phyloP scores from a whole-genome alignment of 2,113 vertebrate genomes.

The Rattus rattus region DNA sequence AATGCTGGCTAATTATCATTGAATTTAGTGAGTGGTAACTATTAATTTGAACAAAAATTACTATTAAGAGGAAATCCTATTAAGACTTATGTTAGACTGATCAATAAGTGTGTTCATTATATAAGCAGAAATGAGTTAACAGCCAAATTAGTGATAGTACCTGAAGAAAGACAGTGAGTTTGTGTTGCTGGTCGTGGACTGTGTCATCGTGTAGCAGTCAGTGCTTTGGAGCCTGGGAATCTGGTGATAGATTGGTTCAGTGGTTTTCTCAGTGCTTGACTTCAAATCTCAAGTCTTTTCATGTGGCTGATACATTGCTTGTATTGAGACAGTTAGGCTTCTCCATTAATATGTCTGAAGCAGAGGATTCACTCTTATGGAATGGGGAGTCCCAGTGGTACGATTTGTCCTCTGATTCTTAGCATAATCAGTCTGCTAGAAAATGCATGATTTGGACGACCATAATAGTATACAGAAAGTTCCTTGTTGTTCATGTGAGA shows the following conservation, averaged over 20 bases:
- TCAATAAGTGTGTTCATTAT: neutral
- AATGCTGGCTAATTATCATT: neutral
- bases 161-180: neutral
- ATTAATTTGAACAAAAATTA: slow-evolving; percentile 41
- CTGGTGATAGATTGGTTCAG: neutral
- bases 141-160: neutral
- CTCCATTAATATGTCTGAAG: neutral
- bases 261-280: slow-evolving; percentile 33
- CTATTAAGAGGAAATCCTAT: neutral
- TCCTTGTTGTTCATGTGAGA: slow-evolving; percentile 24
- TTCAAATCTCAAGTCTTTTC: slow-evolving; percentile 6
- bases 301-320: neutral
- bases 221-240: neutral
- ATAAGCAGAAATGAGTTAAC: neutral
- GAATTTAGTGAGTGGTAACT: neutral
- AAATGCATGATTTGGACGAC: neutral
- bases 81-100: neutral
- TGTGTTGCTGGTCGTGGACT: neutral
- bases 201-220: neutral
- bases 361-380: neutral
- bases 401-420: neutral
- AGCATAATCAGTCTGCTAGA: neutral
- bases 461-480: slow-evolving; percentile 9
- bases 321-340: slow-evolving; percentile 18
- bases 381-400: neutral